Base-by-base conservation (phyloP, 2,888 invertebrate species). In the Drosophila picticornis region DNA sequence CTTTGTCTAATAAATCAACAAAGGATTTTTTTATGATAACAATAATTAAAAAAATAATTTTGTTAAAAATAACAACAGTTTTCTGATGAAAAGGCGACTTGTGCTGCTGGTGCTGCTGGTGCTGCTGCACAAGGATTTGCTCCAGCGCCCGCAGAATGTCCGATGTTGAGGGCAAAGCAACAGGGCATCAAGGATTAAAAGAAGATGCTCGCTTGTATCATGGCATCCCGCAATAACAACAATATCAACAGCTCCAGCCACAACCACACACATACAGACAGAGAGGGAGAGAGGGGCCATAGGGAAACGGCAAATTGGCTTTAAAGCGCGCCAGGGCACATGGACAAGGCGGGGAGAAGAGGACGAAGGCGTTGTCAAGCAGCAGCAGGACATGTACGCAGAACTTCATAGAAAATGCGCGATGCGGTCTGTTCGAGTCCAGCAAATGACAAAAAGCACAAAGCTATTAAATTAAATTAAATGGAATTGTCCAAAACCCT, bases 381-480 rank as follows among this genome's bases (percentile, higher is more conserved):
- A 73, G 75, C 57, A 75, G 75, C 72, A 72, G 70, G 65, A 62
- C 69, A 74, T 59, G 62, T 52, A 59, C 51, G 48, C 48, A 66
- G 62, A 53, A 67, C 61, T 71, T 81, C 68, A 81, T 84, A 83
- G 66, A 72, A 84, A 84, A 83, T 83, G 79, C 83, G 85, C 72
- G 68, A 58, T 75, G 76, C 65, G 78, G 73, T 57, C 67, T 40
- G 51, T 64, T 19, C 38, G 27, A 27, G 56, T 70, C 63, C 68
- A 74, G 81, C 77, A 83, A 88, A 87, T 83, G 88, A 89, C 88
- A 83, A 88, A 87, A 84, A 88, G 83, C 90, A 80, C 90, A 88
- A 83, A 75, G 87, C 88, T 88, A 91, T 91, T 90, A 90, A 91
- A 90, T 91, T 83, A 84, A 91, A 91, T 90, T 91, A 90, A 91